phyloP scores from a whole-genome alignment of 2,888 invertebrate genomes.

The Acheta domesticus region DNA sequence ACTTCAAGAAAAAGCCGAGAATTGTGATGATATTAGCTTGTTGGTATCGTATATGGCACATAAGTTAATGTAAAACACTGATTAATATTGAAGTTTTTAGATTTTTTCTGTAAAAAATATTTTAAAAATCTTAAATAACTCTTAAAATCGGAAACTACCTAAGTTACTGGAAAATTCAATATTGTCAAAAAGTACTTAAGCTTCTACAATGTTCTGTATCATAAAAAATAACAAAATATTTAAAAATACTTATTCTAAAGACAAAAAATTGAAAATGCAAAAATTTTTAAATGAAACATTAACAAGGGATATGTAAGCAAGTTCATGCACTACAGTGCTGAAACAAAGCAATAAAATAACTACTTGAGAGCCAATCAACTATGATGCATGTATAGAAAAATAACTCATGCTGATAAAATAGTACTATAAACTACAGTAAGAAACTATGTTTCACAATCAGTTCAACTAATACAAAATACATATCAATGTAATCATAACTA shows the following conservation, averaged over 20 bases:
- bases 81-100: neutral
- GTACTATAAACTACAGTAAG: too few species aligned
- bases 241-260: neutral
- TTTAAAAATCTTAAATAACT: too few species aligned
- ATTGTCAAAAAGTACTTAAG: neutral
- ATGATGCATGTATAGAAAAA: neutral
- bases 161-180: too few species aligned
- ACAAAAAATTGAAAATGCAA: neutral
- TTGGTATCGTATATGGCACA: slow-evolving; percentile 19
- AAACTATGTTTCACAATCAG: neutral
- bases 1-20: neutral
- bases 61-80: neutral
- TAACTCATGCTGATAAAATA: neutral
- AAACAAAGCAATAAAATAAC: neutral
- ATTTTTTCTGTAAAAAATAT: too few species aligned
- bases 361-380: neutral
- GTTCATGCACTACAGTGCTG: neutral
- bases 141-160: too few species aligned
- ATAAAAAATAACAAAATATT: neutral
- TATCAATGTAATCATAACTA: neutral
- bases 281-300: too few species aligned
- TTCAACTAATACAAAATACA: neutral
- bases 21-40: neutral
- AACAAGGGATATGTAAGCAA: too few species aligned
- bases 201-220: neutral